phyloP scores from a whole-genome alignment of 1,140 invertebrate species.

The Drosophila punjabiensis region DNA sequence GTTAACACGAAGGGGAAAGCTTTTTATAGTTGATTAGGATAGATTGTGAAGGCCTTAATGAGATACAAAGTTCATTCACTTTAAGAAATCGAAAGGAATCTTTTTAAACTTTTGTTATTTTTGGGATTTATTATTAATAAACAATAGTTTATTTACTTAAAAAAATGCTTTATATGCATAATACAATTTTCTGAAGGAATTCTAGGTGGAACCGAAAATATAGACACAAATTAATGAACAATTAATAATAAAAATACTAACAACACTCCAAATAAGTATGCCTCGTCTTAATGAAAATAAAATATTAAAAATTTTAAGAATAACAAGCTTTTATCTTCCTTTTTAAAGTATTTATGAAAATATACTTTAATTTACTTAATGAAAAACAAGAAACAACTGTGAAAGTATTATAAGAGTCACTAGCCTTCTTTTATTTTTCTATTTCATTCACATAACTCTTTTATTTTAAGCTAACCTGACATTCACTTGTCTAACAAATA shows the following conservation, averaged over 20 bases:
- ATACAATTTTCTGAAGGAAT: not conserved
- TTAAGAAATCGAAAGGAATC: conserved; percentile 37
- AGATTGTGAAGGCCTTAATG: conserved; percentile 24
- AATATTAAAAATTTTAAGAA: not conserved
- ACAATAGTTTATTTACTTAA: not conserved
- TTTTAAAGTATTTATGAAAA: too few species aligned
- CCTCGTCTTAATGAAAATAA: too few species aligned
- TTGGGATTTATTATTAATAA: not conserved
- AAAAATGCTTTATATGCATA: not conserved
- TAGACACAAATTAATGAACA: not conserved
- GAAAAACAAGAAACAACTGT: too few species aligned
- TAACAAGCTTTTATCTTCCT: not conserved
- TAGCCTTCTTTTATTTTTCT: too few species aligned
- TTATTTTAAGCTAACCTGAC: not conserved
- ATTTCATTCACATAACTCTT: too few species aligned
- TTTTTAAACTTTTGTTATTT: not conserved
- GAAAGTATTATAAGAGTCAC: too few species aligned
- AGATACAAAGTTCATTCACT: conserved; percentile 41
- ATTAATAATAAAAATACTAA: too few species aligned
- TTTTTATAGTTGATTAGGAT: conserved; percentile 21
- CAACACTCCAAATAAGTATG: too few species aligned
- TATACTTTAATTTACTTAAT: too few species aligned
- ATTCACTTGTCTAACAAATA: not conserved
- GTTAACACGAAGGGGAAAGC: conserved; percentile 46
- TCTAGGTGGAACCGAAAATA: not conserved